Percentiles rank a stretch among this genome's conserved stretches.
phyloP scores from a whole-genome alignment of 1,140 invertebrate genomes.

The Drosophila watanabei region DNA sequence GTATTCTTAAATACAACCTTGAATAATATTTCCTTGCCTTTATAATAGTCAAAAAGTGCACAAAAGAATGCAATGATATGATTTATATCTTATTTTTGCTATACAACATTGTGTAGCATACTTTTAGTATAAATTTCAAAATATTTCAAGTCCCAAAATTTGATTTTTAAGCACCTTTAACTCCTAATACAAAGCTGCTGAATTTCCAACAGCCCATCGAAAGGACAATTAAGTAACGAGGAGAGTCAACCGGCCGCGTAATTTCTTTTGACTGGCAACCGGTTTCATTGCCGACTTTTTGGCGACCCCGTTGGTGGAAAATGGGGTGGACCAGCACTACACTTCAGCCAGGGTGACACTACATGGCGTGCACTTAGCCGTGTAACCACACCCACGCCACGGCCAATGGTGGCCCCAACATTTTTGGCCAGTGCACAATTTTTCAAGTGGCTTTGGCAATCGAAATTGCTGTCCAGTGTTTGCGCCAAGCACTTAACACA shows the following conservation, averaged over 20 bases:
- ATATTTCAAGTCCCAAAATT: too few species aligned
- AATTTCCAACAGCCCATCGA: not conserved
- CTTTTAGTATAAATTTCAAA: too few species aligned
- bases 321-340: constrained; percentile 1
- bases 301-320: not conserved
- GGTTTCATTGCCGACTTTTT: constrained; percentile 5
- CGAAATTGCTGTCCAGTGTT: constrained; percentile 14
- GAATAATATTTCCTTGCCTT: too few species aligned
- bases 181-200: not conserved
- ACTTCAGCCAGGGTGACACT: not conserved
- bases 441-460: constrained; percentile 2
- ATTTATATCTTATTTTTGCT: too few species aligned
- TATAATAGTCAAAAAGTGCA: too few species aligned
- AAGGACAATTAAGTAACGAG: constrained; percentile 3
- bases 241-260: constrained; percentile 4
- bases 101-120: too few species aligned
- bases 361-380: constrained; percentile 8
- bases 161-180: not conserved
- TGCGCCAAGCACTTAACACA: constrained; percentile 9
- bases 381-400: constrained; percentile 5
- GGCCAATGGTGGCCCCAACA: not conserved
- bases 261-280: constrained; percentile 4
- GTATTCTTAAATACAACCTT: not conserved
- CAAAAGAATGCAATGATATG: too few species aligned
- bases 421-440: constrained; percentile 17